These are phyloP conservation scores for Piliocolobus tephrosceles DNA, from an alignment of 2,113 vertebrate genomes.

Conservation along the genomic window DNA sequence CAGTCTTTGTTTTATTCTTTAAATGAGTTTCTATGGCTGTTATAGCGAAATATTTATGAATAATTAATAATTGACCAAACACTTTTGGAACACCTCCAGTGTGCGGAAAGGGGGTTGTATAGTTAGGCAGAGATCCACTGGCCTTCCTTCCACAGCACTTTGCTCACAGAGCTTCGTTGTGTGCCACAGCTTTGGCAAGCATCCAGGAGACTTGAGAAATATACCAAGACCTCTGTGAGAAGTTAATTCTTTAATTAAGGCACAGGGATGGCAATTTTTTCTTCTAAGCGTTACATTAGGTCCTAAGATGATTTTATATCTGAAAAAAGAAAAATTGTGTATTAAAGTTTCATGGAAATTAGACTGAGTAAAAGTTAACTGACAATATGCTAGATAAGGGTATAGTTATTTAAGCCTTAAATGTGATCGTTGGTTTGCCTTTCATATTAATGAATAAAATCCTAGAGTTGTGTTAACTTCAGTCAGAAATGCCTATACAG, in stretches of 20 bases:
- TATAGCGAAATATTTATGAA: background rate
- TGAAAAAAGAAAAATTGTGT: background rate
- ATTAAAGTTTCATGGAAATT: background rate
- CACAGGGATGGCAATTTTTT: background rate
- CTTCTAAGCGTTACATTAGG: background rate
- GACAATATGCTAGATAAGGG: background rate
- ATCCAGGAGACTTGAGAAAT: background rate
- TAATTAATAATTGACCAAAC: background rate
- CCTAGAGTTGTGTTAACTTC: background rate
- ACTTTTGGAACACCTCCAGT: background rate
- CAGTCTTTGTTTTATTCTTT: background rate
- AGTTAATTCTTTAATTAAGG: background rate
- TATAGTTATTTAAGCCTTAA: background rate
- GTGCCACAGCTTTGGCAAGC: background rate
- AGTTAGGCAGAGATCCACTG: rapidly evolving
- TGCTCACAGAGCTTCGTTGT: background rate
- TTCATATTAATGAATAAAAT: background rate
- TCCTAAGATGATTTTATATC: background rate
- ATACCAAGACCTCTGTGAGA: background rate
- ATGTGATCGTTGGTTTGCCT: background rate
- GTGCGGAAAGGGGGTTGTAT: background rate
- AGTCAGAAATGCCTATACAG: background rate
- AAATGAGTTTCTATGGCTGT: background rate
- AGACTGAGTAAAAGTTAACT: background rate
- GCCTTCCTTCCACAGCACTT: background rate